These are phyloP conservation scores for Apodemus sylvaticus DNA, from an alignment of 2,113 vertebrate genomes.

Conservation along the genomic window DNA sequence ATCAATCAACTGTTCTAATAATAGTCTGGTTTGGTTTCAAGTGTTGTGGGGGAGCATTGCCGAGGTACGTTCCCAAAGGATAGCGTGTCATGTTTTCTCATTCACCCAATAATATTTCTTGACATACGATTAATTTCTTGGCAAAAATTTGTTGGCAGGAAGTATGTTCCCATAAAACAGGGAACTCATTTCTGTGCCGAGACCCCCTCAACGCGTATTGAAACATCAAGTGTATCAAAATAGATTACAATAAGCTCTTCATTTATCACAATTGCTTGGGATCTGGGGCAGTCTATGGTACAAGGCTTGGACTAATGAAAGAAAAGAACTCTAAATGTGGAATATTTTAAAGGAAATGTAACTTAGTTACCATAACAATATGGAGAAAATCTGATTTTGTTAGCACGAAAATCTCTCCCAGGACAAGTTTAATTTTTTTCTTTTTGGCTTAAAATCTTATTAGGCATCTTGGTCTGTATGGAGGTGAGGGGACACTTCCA, in stretches of 20 bases:
- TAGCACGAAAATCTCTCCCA: conserved; percentile 49
- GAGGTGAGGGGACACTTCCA: not conserved
- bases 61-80: not conserved
- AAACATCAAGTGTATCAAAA: conserved; percentile 48
- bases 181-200: not conserved
- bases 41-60: not conserved
- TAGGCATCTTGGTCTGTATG: not conserved
- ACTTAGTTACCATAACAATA: conserved; percentile 66
- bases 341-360: conserved; percentile 71
- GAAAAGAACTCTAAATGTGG: conserved; percentile 9
- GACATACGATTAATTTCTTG: conserved; percentile 62
- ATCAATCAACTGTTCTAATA: conserved; percentile 13
- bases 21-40: conserved; percentile 11
- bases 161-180: conserved; percentile 43
- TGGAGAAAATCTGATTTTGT: conserved; percentile 66
- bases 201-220: not conserved
- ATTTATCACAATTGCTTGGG: conserved; percentile 8
- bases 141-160: conserved; percentile 53
- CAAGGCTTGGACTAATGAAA: conserved; percentile 38
- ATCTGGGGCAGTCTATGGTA: conserved; percentile 27
- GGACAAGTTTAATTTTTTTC: conserved; percentile 66
- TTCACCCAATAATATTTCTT: conserved; percentile 27
- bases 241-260: conserved; percentile 41
- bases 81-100: not conserved
- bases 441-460: conserved; percentile 49